Conservation (phyloP, 2,797 vertebrate species). For the Dipus sagitta region DNA sequence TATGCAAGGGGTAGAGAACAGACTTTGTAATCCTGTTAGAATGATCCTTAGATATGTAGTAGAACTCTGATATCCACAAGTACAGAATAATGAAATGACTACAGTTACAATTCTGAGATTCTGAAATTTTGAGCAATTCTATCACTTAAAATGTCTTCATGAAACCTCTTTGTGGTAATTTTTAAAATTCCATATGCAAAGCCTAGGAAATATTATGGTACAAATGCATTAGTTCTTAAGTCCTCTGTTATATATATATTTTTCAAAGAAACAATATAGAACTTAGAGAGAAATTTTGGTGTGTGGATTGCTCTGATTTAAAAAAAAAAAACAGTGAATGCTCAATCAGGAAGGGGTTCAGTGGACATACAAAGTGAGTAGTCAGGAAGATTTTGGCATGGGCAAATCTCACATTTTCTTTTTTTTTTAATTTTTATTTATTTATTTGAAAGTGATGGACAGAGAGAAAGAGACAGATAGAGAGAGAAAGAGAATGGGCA, state of each 20-base stretch:
- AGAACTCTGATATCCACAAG: background rate
- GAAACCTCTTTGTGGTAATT: background rate
- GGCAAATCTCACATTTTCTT: background rate
- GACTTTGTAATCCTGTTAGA: background rate
- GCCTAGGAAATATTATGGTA: background rate
- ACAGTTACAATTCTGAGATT: background rate
- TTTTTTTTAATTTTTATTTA: too few species aligned
- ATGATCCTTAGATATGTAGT: background rate
- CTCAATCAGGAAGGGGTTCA: background rate
- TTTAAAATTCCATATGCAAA: background rate
- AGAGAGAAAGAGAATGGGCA: too few species aligned
- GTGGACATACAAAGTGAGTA: background rate
- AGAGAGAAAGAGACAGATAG: too few species aligned
- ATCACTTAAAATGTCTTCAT: background rate
- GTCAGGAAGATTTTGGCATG: background rate
- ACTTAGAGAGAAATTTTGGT: background rate
- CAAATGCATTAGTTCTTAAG: background rate
- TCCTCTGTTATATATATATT: background rate
- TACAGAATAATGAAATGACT: background rate
- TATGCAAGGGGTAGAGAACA: background rate
- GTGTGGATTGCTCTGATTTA: background rate
- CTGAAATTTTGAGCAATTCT: background rate
- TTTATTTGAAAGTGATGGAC: too few species aligned
- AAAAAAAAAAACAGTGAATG: background rate
- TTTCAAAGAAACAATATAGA: background rate